These are phyloP conservation scores for Anorthoa munda DNA, from an alignment of 2,888 invertebrate genomes.

Conservation along the genomic window DNA sequence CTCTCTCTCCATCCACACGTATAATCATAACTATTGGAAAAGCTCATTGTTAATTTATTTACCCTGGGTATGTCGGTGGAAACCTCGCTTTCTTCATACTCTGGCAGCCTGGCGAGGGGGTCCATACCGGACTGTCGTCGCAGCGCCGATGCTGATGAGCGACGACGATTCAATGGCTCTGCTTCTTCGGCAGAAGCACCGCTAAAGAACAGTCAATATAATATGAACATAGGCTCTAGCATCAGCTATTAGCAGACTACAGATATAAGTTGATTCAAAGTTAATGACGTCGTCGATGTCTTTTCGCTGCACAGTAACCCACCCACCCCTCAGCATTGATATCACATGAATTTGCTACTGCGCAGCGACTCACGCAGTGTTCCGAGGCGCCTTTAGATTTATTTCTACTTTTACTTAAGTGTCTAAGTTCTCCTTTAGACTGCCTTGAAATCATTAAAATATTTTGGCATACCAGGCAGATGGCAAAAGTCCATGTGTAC, in stretches of 20 bases:
- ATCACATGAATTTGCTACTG: no score
- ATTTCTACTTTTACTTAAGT: neutral
- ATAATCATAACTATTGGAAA: neutral
- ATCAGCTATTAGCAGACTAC: neutral
- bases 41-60: conserved; percentile 15
- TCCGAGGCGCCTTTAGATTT: no score
- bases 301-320: no score
- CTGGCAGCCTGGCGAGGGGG: conserved; percentile 77
- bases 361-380: no score
- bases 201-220: conserved; percentile 15
- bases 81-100: conserved; percentile 82
- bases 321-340: no score
- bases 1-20: no score
- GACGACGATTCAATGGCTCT: conserved; percentile 67
- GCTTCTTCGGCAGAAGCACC: conserved; percentile 68
- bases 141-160: conserved; percentile 80
- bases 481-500: no score
- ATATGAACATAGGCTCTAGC: neutral
- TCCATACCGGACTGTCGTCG: conserved; percentile 69
- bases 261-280: no score
- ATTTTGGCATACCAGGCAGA: no score
- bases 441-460: neutral
- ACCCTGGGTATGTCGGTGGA: conserved; percentile 84
- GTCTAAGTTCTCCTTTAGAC: neutral
- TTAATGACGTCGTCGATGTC: no score